A percentile compares a stretch with the other conserved stretches of the same genome.
Evolutionary conservation across 2,888 invertebrate genomes (phyloP).

Genomic region (Diogma glabrata): DNA sequence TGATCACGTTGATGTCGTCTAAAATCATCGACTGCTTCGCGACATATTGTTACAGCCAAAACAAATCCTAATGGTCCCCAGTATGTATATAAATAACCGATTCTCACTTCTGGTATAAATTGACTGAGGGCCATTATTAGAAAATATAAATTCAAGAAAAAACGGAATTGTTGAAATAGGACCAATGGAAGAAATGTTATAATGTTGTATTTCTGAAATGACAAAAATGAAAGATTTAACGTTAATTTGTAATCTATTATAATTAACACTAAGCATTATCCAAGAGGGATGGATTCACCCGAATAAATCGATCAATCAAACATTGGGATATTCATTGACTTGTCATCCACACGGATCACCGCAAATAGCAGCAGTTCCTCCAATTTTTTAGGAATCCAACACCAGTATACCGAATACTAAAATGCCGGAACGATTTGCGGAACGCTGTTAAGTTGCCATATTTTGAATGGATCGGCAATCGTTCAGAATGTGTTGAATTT

Average conservation of each 20-base stretch:
- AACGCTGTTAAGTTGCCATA: too few species aligned
- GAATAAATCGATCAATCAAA: too few species aligned
- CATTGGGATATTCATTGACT: too few species aligned
- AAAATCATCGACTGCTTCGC: conserved; percentile 95
- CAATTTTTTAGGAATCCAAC: too few species aligned
- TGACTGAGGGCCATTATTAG: conserved; percentile 96
- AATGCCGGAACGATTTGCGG: too few species aligned
- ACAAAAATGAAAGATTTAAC: conserved; percentile 19
- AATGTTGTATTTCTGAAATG: conserved; percentile 96
- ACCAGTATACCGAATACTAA: too few species aligned
- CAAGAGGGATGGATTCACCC: background rate
- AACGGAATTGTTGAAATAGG: conserved; percentile 96
- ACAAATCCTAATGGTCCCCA: conserved; percentile 99
- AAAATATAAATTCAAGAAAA: conserved; percentile 97
- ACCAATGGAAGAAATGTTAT: conserved; percentile 84
- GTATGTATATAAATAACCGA: conserved; percentile 97
- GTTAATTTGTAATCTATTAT: too few species aligned
- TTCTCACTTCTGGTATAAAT: conserved; percentile 91
- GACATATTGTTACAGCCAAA: conserved; percentile 84
- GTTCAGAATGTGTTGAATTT: too few species aligned
- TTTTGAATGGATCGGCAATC: too few species aligned
- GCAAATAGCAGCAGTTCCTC: too few species aligned
- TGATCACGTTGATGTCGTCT: conserved; percentile 84
- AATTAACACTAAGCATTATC: conserved; percentile 8
- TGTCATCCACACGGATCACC: too few species aligned